Base-by-base conservation (phyloP, 2,113 vertebrate genomes). In the Tympanuchus pallidicinctus region DNA sequence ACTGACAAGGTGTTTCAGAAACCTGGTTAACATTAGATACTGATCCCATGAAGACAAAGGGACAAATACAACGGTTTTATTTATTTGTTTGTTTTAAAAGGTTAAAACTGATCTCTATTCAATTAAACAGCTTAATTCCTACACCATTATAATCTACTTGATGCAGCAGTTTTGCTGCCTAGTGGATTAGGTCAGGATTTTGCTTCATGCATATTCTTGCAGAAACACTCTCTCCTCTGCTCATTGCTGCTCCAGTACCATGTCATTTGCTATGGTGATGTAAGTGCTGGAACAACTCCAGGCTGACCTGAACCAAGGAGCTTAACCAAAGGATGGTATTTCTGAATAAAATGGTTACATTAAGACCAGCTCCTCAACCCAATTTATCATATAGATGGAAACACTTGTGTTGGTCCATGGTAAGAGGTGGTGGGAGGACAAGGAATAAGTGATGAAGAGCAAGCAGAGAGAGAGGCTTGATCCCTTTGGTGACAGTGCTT, bases 111-210 rank as follows among this genome's bases (percentile, higher is more conserved):
- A 40, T 57, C 61, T 92, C 27, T 45, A 16, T 42, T 78, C 25
- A 86, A 43, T 17, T 83, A 45, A 86, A 28, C 43, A 40, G 28
- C 6, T 80, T 77, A 57, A 80, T 71, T 84, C 5, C 20, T 74
- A 32, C 10, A 77, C 6, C 28, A 6, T 11, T 40, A 52, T 57
- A 71, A 87, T 82, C 66, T 59, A 89, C 32, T 36, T 11, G 45
- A 56, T 52, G 27, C 36, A 78, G 28, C 5, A 90, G 30, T 54
- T 92, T 59, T 90, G 42, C 34, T 60, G 36, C 34, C 84, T 69
- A 76, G 61, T 63, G 81, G 88, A 91, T 71, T 81, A 86, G 82
- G 75, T 91, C 71, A 89, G 63, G 43, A 57, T 87, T 70, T 22
- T 83, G 38, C 43, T 93, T 48, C 78, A 54, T 22, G 30, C 21